Percentiles rank a stretch among this genome's conserved stretches.
phyloP scores from a whole-genome alignment of 2,888 invertebrate species.

The Scaptomyza reducta region DNA sequence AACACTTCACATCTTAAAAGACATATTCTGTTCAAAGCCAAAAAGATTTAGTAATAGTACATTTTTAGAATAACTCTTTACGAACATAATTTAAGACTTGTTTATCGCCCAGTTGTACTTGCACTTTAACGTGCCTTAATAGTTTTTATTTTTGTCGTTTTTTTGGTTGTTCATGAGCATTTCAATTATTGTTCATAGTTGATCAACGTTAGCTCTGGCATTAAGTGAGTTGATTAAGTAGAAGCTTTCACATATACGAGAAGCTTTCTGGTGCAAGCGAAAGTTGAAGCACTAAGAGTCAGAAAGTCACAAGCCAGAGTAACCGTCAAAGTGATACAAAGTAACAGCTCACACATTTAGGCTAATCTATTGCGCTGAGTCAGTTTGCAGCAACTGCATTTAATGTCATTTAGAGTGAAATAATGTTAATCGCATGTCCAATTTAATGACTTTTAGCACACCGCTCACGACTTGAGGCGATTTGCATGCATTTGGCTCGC shows the following conservation, averaged over 20 bases:
- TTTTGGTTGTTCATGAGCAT: not conserved
- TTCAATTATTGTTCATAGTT: constrained; percentile 7
- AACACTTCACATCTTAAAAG: not conserved
- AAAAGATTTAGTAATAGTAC: not conserved
- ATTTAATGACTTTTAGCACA: constrained; percentile 74
- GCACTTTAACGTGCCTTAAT: not conserved
- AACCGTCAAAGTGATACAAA: constrained; percentile 2
- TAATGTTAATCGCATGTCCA: constrained; percentile 78
- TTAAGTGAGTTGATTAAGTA: constrained; percentile 8
- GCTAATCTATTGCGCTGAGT: constrained; percentile 55
- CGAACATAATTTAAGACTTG: not conserved
- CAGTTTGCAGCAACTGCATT: constrained; percentile 50
- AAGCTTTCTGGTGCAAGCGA: constrained; percentile 5
- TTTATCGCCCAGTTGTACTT: not conserved
- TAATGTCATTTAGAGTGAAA: constrained; percentile 74
- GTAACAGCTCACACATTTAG: constrained; percentile 46
- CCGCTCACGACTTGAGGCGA: constrained; percentile 48
- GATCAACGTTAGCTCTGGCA: constrained; percentile 4
- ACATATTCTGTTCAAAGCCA: not conserved
- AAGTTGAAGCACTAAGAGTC: constrained; percentile 16
- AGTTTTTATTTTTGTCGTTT: not conserved
- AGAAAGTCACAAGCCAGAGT: not conserved
- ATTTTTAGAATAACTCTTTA: not conserved
- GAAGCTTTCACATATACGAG: constrained; percentile 7
- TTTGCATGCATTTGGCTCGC: constrained; percentile 56